Conservation (phyloP, 2,113 vertebrate species). For the Cynopterus brachyotis region DNA sequence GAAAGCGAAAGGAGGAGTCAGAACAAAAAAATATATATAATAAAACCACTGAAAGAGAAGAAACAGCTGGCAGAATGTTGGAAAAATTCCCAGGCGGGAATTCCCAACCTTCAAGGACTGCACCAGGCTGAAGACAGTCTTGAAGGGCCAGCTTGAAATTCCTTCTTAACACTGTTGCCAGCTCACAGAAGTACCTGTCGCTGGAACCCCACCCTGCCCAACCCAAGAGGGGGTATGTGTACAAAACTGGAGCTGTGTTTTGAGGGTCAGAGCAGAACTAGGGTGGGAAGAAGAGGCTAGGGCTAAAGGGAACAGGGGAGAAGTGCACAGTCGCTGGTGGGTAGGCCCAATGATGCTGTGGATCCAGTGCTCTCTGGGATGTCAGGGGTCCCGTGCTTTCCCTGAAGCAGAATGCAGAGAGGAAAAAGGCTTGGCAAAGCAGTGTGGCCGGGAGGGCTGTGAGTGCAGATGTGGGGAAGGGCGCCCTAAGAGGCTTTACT, state of each 20-base stretch:
- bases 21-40: conserved; percentile 12
- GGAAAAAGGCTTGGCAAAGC: neutral
- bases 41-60: conserved; percentile 56
- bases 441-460: fast-evolving
- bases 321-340: too few species aligned
- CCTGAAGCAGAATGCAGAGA: neutral
- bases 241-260: neutral
- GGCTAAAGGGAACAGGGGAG: neutral
- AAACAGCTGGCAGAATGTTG: conserved; percentile 68
- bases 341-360: neutral
- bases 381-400: neutral
- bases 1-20: conserved; percentile 62
- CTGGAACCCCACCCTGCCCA: neutral
- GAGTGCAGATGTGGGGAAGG: neutral
- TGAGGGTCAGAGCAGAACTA: neutral
- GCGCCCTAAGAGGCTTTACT: neutral
- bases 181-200: neutral
- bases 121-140: neutral
- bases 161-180: neutral
- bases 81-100: conserved; percentile 67
- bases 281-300: neutral
- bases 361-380: neutral
- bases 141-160: neutral
- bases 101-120: conserved; percentile 51
- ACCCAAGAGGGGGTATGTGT: neutral